phyloP scores from a whole-genome alignment of 2,888 invertebrate species.

The Spilosoma lubricipeda region DNA sequence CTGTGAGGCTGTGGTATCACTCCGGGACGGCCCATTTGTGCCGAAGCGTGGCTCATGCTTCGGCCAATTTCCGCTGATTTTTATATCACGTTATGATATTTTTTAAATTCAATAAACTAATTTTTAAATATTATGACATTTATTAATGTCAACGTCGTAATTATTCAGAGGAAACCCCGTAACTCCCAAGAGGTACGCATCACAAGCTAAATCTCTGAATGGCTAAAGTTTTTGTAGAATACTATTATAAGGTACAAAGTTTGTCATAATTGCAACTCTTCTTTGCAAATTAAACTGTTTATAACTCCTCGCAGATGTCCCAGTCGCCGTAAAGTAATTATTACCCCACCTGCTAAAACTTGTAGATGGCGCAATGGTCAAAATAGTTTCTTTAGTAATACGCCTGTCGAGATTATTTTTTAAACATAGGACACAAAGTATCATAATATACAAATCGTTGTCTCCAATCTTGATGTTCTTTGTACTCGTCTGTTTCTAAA shows the following conservation, averaged over 20 bases:
- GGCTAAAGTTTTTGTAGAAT: constrained; percentile 15
- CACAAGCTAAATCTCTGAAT: constrained; percentile 9
- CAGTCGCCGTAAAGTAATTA: neutral
- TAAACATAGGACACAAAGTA: too few species aligned
- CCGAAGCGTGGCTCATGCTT: too few species aligned
- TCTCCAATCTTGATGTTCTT: too few species aligned
- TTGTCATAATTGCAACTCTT: constrained; percentile 13
- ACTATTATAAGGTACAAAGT: constrained; percentile 23
- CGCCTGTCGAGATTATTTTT: too few species aligned
- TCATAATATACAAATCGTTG: too few species aligned
- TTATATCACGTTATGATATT: too few species aligned
- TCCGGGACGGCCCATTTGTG: too few species aligned
- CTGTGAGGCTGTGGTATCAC: too few species aligned
- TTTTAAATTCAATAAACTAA: too few species aligned
- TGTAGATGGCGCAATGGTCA: neutral
- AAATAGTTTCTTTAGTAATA: neutral
- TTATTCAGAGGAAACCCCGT: neutral
- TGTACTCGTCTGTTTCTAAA: too few species aligned
- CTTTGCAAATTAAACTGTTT: constrained; percentile 1
- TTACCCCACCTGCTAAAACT: neutral
- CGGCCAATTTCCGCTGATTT: too few species aligned
- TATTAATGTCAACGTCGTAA: neutral
- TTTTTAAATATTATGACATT: too few species aligned
- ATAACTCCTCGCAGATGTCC: constrained; percentile 8
- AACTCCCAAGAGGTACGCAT: neutral